phyloP scores from a whole-genome alignment of 2,888 invertebrate species.

The Sinelater perroti region DNA sequence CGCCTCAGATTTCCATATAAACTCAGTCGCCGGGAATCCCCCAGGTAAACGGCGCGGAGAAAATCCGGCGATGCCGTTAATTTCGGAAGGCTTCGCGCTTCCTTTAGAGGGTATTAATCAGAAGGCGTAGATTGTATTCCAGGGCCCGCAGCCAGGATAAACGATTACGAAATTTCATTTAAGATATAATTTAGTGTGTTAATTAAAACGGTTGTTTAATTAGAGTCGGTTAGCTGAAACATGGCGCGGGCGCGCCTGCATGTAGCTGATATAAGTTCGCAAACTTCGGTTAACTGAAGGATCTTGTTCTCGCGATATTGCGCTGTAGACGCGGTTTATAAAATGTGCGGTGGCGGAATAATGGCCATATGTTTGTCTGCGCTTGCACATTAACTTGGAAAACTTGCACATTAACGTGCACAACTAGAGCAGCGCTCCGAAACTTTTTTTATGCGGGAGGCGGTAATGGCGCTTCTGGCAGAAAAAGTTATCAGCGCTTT shows the following conservation, averaged over 20 bases:
- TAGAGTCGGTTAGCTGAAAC: slow-evolving; percentile 59
- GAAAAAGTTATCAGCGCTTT: no score
- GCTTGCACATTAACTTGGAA: slow-evolving; percentile 21
- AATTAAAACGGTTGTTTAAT: slow-evolving; percentile 65
- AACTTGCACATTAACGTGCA: no score
- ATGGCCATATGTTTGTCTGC: slow-evolving; percentile 41
- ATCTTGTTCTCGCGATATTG: slow-evolving; percentile 51
- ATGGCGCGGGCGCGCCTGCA: slow-evolving; percentile 57
- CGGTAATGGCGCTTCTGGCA: no score
- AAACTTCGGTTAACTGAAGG: slow-evolving; percentile 56
- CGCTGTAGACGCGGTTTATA: slow-evolving; percentile 47
- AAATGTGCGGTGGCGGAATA: slow-evolving; percentile 47
- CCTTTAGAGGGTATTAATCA: slow-evolving; percentile 38
- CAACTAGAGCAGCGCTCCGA: no score
- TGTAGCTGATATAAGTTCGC: slow-evolving; percentile 58
- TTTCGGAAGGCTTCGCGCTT: slow-evolving; percentile 28
- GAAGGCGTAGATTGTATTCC: slow-evolving; percentile 33
- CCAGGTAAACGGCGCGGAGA: no score
- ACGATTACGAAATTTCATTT: slow-evolving; percentile 62
- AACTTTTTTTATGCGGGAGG: no score
- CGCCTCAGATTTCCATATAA: no score
- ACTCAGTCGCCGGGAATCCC: no score
- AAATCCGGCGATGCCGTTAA: slow-evolving; percentile 20
- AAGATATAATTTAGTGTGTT: slow-evolving; percentile 63
- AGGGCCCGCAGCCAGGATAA: slow-evolving; percentile 49